Conservation (phyloP, 1,140 invertebrate species). For the Cotesia glomerata region DNA sequence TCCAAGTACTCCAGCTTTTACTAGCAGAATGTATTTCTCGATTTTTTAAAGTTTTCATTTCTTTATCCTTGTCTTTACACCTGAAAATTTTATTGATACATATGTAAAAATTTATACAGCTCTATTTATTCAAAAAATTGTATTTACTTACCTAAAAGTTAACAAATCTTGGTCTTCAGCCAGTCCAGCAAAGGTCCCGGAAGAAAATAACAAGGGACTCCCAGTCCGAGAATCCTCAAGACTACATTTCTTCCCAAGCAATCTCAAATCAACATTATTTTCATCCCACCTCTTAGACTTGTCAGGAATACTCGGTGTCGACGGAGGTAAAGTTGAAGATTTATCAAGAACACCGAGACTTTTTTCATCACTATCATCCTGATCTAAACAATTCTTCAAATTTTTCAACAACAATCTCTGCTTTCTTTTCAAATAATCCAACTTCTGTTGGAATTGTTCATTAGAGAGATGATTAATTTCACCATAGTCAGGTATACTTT, state of each 20-base stretch:
- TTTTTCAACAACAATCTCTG: constrained; percentile 67
- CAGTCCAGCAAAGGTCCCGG: constrained; percentile 47
- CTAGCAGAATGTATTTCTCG: constrained; percentile 48
- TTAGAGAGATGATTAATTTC: constrained; percentile 73
- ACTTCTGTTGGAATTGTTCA: constrained; percentile 71
- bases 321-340: not conserved
- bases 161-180: constrained; percentile 55
- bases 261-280: constrained; percentile 40
- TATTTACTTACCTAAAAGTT: constrained; percentile 43
- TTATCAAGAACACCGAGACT: constrained; percentile 18
- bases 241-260: constrained; percentile 56
- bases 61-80: constrained; percentile 45
- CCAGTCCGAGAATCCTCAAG: constrained; percentile 48
- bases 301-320: constrained; percentile 13
- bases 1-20: constrained; percentile 51
- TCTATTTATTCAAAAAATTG: no score
- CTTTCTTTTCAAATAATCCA: constrained; percentile 70
- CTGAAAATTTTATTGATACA: constrained; percentile 28
- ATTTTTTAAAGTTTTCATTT: constrained; percentile 47
- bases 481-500: constrained; percentile 74
- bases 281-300: constrained; percentile 33
- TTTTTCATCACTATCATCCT: constrained; percentile 46
- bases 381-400: constrained; percentile 61
- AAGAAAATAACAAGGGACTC: constrained; percentile 50
- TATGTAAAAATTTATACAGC: not conserved